Evolutionary conservation across 2,888 invertebrate genomes (phyloP).

Genomic region (Brachylomia viminalis): DNA sequence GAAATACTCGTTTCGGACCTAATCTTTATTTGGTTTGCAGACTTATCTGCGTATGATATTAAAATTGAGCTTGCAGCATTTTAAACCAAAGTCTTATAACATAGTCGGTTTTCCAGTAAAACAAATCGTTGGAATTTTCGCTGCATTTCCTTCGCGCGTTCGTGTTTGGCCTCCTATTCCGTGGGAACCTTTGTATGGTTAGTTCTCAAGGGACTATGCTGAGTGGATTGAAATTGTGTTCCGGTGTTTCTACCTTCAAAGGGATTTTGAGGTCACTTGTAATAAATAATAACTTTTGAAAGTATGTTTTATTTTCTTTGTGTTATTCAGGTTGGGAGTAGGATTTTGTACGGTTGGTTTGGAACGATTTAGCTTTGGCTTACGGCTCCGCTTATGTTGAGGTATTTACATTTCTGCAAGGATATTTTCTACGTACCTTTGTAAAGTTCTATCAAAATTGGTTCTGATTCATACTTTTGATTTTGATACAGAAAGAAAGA

Average conservation of each 20-base stretch:
- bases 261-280: slow-evolving; percentile 12
- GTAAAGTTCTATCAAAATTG: neutral
- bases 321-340: neutral
- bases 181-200: slow-evolving; percentile 23
- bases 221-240: slow-evolving; percentile 29
- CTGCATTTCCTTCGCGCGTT: neutral
- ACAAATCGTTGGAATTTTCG: too few species aligned
- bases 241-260: slow-evolving; percentile 7
- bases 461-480: neutral
- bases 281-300: slow-evolving; percentile 27
- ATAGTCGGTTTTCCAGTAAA: too few species aligned
- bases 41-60: neutral
- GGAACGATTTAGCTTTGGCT: slow-evolving; percentile 10
- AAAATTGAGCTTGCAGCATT: too few species aligned
- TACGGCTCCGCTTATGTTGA: neutral
- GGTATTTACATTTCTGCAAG: neutral
- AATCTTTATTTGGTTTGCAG: neutral
- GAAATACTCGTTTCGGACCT: neutral
- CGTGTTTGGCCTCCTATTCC: neutral
- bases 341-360: neutral
- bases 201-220: slow-evolving; percentile 18
- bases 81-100: too few species aligned
- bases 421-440: neutral
- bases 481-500: neutral
- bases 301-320: slow-evolving; percentile 12